These are phyloP conservation scores for Peucedramus taeniatus DNA, from an alignment of 2,113 vertebrate genomes.

Conservation along the genomic window DNA sequence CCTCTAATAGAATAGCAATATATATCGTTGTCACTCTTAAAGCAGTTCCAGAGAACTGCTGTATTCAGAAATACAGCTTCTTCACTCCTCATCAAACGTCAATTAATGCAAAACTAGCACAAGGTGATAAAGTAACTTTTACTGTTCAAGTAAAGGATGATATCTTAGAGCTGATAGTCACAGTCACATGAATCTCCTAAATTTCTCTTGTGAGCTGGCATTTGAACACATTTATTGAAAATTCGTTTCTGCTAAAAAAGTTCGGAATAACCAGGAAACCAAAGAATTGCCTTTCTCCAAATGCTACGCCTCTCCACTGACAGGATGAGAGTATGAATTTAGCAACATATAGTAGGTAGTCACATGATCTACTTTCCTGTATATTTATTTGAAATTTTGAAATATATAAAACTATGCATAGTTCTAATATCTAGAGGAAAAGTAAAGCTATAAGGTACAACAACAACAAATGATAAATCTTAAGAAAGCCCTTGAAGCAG, in stretches of 20 bases:
- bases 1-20: rapidly evolving
- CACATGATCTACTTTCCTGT: background rate
- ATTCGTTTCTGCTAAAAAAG: background rate
- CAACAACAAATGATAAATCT: background rate
- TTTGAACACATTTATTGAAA: background rate
- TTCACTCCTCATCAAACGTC: background rate
- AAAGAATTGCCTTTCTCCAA: background rate
- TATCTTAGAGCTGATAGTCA: background rate
- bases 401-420: background rate
- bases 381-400: background rate
- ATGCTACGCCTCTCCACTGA: background rate
- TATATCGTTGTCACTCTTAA: background rate
- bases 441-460: background rate
- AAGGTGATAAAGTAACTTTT: background rate
- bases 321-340: background rate
- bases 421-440: background rate
- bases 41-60: background rate
- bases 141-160: background rate
- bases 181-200: background rate
- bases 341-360: background rate
- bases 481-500: background rate
- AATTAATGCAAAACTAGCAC: background rate
- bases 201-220: background rate
- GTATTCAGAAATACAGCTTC: background rate
- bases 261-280: background rate